Conservation (phyloP, 2,888 invertebrate genomes). For the Brenthis daphne region DNA sequence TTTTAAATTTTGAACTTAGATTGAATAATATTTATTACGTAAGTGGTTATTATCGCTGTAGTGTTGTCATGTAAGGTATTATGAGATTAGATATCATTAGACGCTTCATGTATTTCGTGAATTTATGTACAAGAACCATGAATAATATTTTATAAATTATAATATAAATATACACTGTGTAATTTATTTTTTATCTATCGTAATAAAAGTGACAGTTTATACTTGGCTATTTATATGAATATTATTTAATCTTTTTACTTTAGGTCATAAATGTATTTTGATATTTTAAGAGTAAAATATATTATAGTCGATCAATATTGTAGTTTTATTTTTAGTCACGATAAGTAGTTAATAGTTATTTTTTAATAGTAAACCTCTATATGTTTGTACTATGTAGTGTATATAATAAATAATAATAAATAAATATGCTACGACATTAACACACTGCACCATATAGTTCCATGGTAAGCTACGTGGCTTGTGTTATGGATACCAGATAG, state of each 20-base stretch:
- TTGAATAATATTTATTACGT: slow-evolving; percentile 10
- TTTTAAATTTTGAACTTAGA: slow-evolving; percentile 12
- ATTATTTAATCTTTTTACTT: slow-evolving; percentile 44
- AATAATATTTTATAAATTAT: slow-evolving; percentile 15
- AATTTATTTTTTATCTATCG: slow-evolving; percentile 35
- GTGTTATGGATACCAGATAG: too few relatives aligned
- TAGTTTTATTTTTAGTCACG: slow-evolving; percentile 42
- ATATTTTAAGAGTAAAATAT: slow-evolving; percentile 51
- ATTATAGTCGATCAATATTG: slow-evolving; percentile 41
- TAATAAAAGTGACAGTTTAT: slow-evolving; percentile 34
- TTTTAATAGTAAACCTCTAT: too few relatives aligned
- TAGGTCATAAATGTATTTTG: slow-evolving; percentile 51
- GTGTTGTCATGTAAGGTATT: slow-evolving; percentile 30
- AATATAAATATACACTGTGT: slow-evolving; percentile 16
- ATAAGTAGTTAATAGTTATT: slow-evolving; percentile 8
- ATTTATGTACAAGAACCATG: background rate
- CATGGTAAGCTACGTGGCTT: too few relatives aligned
- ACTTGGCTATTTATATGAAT: slow-evolving; percentile 42
- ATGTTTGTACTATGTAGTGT: too few relatives aligned
- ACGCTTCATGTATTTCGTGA: slow-evolving; percentile 39
- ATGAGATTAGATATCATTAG: slow-evolving; percentile 37
- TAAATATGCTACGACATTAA: too few relatives aligned
- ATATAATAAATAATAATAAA: too few relatives aligned
- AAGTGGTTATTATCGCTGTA: slow-evolving; percentile 25
- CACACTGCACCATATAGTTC: too few relatives aligned